phyloP scores from a whole-genome alignment of 2,797 vertebrate genomes.

The Pipistrellus pygmaeus region DNA sequence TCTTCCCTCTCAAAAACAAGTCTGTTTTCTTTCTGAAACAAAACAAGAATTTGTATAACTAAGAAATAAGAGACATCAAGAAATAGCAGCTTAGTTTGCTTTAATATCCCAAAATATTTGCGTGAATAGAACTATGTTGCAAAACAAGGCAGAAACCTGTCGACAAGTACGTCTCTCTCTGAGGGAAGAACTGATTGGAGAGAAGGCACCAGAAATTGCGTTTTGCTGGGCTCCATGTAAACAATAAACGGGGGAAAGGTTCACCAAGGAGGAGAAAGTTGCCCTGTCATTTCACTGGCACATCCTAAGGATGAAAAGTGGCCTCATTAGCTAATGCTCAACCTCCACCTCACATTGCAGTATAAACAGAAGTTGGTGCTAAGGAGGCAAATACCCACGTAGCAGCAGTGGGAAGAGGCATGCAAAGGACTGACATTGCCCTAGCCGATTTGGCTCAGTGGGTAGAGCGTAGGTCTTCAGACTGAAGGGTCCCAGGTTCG shows the following conservation, averaged over 20 bases:
- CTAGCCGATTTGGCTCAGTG: too few relatives aligned
- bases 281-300: not conserved
- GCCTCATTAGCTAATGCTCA: not conserved
- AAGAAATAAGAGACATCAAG: conserved; percentile 16
- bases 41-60: conserved; percentile 8
- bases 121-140: conserved; percentile 5
- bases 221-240: conserved; percentile 48
- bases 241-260: not conserved
- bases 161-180: conserved; percentile 45
- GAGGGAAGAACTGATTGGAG: conserved; percentile 45
- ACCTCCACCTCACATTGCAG: not conserved
- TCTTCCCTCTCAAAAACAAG: not conserved
- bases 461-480: too few relatives aligned
- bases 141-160: conserved; percentile 31
- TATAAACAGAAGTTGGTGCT: conserved; percentile 16
- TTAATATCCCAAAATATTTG: conserved; percentile 79
- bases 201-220: conserved; percentile 70
- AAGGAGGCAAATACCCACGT: not conserved
- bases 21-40: conserved; percentile 10
- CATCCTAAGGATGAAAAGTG: not conserved
- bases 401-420: not conserved
- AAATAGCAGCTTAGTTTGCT: conserved; percentile 67
- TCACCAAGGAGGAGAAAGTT: conserved; percentile 24
- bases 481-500: too few relatives aligned
- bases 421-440: not conserved